phyloP scores from a whole-genome alignment of 2,888 invertebrate genomes.

The Watsonalla cultraria region DNA sequence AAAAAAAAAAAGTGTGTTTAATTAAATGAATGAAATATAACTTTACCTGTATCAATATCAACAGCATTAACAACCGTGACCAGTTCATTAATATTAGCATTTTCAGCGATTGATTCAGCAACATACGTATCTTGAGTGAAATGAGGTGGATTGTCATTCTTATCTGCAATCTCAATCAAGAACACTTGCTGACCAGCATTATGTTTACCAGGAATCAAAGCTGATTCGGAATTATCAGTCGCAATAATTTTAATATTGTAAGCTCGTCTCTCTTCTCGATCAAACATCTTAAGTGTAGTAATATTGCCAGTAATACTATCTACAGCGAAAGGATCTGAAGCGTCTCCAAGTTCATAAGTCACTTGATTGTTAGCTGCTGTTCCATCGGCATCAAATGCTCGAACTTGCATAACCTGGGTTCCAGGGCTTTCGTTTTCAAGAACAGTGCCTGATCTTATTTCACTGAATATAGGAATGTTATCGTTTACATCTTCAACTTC shows the following conservation, averaged over 20 bases:
- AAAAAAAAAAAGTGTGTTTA: too few species aligned
- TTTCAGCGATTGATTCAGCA: conserved; percentile 88
- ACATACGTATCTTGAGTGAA: conserved; percentile 88
- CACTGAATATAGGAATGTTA: conserved; percentile 91
- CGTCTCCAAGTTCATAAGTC: conserved; percentile 85
- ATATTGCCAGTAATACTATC: conserved; percentile 93
- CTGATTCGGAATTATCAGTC: conserved; percentile 93
- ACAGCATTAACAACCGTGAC: conserved; percentile 93
- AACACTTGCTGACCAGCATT: conserved; percentile 90
- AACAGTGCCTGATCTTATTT: conserved; percentile 88
- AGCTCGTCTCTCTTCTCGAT: conserved; percentile 89
- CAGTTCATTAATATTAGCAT: conserved; percentile 88
- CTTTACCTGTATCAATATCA: conserved; percentile 88
- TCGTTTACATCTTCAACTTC: conserved; percentile 93
- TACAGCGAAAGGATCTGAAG: conserved; percentile 88
- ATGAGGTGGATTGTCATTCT: conserved; percentile 96
- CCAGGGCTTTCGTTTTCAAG: conserved; percentile 91
- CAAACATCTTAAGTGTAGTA: conserved; percentile 88
- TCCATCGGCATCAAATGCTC: conserved; percentile 92
- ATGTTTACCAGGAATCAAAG: conserved; percentile 80
- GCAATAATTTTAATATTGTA: conserved; percentile 95
- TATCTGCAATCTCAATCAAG: conserved; percentile 94
- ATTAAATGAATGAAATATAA: background rate
- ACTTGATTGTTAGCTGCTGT: conserved; percentile 90
- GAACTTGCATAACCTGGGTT: conserved; percentile 91